Evolutionary conservation across 2,888 invertebrate genomes (phyloP).

Genomic region (Macrophya annulata): DNA sequence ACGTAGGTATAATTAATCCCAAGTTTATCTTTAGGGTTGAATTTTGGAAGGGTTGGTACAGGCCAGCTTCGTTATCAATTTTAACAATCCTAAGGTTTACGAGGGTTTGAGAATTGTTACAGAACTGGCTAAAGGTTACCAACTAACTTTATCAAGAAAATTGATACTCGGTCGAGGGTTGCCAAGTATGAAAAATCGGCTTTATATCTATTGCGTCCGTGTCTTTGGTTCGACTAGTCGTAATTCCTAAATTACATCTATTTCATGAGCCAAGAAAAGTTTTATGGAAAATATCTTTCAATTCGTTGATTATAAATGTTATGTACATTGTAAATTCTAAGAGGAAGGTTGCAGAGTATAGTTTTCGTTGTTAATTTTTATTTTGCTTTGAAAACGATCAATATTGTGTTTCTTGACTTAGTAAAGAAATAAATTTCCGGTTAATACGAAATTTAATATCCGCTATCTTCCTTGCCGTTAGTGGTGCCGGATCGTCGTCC

Average conservation of each 20-base stretch:
- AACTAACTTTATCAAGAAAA: conserved; percentile 1
- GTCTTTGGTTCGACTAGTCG: not conserved
- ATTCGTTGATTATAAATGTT: not conserved
- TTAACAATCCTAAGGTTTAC: not conserved
- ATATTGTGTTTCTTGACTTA: conserved; percentile 11
- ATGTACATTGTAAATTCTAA: not conserved
- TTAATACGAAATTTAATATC: conserved; percentile 37
- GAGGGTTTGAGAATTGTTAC: not conserved
- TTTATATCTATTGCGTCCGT: not conserved
- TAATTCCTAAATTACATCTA: not conserved
- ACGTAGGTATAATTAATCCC: not conserved
- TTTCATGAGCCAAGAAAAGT: conserved; percentile 29
- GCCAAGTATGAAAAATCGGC: conserved; percentile 15
- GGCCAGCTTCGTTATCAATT: not conserved
- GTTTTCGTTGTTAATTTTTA: not conserved
- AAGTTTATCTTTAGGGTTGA: not conserved
- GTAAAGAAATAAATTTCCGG: conserved; percentile 44
- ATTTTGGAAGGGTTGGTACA: not conserved
- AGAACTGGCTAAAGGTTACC: not conserved
- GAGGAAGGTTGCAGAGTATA: not conserved
- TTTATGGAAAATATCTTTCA: not conserved
- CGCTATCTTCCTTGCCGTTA: not conserved
- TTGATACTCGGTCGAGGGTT: conserved; percentile 17
- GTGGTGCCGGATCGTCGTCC: not conserved
- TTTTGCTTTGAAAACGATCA: not conserved